Evolutionary conservation across 2,113 vertebrate species (phyloP), one percentile per base, ranked within the genome.

Genomic region (Drymodes brunneopygia): DNA sequence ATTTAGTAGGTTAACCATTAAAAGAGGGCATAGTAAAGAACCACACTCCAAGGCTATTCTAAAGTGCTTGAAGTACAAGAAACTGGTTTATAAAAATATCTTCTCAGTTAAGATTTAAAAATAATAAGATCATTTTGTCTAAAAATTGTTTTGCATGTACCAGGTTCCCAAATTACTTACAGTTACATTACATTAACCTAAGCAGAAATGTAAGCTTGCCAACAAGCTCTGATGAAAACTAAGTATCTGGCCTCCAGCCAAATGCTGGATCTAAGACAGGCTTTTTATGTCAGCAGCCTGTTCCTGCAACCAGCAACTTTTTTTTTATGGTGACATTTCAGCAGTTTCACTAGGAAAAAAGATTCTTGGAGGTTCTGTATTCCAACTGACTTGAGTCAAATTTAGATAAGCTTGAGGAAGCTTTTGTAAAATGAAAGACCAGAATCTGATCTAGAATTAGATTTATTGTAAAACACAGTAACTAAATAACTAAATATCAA

Each of bases 141-240:
- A 88, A 94, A 90, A 95, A 51, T 36, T 80, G 20, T 38, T 82
- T 81, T 48, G 28, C 62, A 48, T 56, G 23, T 69, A 92, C 56
- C 38, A 80, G 56, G 44, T 51, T 94, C 57, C 51, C n/a, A 64
- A 67, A 95, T 73, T 93, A 87, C 90, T 93, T 93, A 88, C 88
- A 88, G 81, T 85, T 95, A 94, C 71, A 93, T 81, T 80, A 78
- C 56, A 90, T 92, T 86, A 94, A 86, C 81, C 81, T 78, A 72
- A 94, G 91, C 70, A 94, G 92, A 95, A 92, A 91, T 7, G 47
- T 61, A 81, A 85, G 79, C 94, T 95, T 96, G 90, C 93, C 95
- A 93, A 94, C 78, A 90, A 88, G 44, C 79, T 92, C 90, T 67
- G 71, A 86, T 15, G 89, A 89, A 92, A 92, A 91, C 75, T 64